Conservation (phyloP, 2,888 invertebrate genomes). For the Heliconius erato region DNA sequence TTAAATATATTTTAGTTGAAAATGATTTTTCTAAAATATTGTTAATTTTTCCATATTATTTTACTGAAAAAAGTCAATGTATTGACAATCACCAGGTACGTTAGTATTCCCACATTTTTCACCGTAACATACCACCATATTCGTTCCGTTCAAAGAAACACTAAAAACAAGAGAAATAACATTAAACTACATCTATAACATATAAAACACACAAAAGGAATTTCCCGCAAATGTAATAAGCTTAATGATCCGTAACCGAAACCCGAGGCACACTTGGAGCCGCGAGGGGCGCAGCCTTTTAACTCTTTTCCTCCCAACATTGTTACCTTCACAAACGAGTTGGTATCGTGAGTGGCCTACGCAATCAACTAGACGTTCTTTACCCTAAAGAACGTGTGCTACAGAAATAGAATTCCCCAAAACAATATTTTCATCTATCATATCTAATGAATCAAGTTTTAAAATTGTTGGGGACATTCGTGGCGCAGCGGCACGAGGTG, state of each 20-base stretch:
- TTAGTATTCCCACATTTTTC: not conserved
- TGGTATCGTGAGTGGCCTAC: conserved; percentile 76
- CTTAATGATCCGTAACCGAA: conserved; percentile 60
- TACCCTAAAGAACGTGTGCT: conserved; percentile 50
- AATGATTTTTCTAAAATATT: not conserved
- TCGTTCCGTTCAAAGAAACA: conserved; percentile 10
- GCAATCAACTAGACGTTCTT: conserved; percentile 62
- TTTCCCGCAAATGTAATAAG: conserved; percentile 56
- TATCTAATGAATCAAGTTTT: not conserved
- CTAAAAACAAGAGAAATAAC: conserved; percentile 20
- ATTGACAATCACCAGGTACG: not conserved
- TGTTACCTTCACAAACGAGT: conserved; percentile 82
- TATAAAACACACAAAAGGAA: conserved; percentile 46
- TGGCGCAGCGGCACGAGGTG: too few species aligned
- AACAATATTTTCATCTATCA: conserved; percentile 40
- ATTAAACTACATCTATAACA: conserved; percentile 23
- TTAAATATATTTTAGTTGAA: not conserved
- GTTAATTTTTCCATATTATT: not conserved
- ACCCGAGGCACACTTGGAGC: conserved; percentile 59
- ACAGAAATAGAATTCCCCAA: conserved; percentile 56
- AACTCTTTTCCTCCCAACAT: conserved; percentile 81
- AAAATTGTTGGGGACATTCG: too few species aligned
- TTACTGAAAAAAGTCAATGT: not conserved
- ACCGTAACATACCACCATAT: not conserved
- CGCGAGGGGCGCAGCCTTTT: conserved; percentile 68